Evolutionary conservation across 2,888 invertebrate genomes (phyloP), one percentile per base, ranked within the genome.

Genomic region (Drosophila mulleri): DNA sequence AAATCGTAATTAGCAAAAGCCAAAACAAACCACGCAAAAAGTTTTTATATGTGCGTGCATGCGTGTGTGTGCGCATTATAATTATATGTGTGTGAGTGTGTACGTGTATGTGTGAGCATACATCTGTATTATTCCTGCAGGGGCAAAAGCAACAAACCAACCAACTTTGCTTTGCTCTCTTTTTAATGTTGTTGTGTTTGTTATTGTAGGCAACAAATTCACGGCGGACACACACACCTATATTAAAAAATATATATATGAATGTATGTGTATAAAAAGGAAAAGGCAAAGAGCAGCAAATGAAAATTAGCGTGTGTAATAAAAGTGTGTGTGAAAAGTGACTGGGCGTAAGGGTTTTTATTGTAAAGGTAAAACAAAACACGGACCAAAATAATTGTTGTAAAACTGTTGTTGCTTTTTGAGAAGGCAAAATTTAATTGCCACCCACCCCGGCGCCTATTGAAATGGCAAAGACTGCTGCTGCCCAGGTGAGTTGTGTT

Each of bases 391-490:
- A 50, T 68, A 53, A 68, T 68, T 57, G 65, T 65, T 66, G 70
- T 63, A 75, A 80, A 59, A 16, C 18, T 18, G 32, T 42, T 64
- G 41, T 41, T 64, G 60, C 50, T 57, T 50, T 11, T 47, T 26
- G 58, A 75, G 53, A 39, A 61, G 77, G 44, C 61, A 50, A 29
- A 14, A 29, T 59, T 75, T 61, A 60, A 48, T 42, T 77, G 52
- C 60, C 64, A 44, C 39, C 42, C 44, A 45, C 59, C 60, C 67
- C 20, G 20, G 29, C 48, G 35, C 66, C 67, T 2, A 47, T n/a
- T 68, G 69, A 87, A 81, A 84, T 84, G 88, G 88, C 75, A 74
- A 78, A 87, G 70, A 83, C 84, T 83, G 83, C 90, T 85, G 90
- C 90, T 82, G 86, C 80, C 66, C 86, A 86, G 88, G 86, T 90